Evolutionary conservation across 2,797 vertebrate species (phyloP), one percentile per base, ranked within the genome.

Genomic region (Serranus cabrilla): DNA sequence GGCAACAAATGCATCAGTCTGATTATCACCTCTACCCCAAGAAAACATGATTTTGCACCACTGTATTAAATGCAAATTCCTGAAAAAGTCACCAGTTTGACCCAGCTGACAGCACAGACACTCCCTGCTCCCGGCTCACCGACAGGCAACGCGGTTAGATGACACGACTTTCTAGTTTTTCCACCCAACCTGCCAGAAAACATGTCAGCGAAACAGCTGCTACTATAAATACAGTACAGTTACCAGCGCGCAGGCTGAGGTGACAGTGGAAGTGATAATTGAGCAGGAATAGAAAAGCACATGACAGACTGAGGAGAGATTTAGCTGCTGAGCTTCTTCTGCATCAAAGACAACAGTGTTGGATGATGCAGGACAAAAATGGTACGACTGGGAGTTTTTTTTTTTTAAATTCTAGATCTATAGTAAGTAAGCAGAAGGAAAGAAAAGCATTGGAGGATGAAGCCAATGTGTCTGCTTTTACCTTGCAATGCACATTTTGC

Each of bases 211-310:
- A 66, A 67, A 43, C 54, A 71, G 49, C 39, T 56, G 58, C 6
- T 52, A 20, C 76, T 82, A 81, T 84, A 80, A 81, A 80, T 80
- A 84, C 55, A 21, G 18, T 2, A 17, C 17, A 31, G 23, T 45
- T 66, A 27, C 11, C 49, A 4, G 23, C n/a, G 52, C 1, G 51
- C 46, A 7, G 56, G 34, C 60, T 61, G 78, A 74, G 68, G 45
- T 46, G 64, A 54, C 37, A 14, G 21, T 49, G 13, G 11, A 55
- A 13, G 76, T 57, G 67, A 45, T 68, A 84, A 77, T 49, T 69
- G 20, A 60, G 17, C 64, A 37, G 4, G 51, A 57, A 66, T 23
- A 83, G 63, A 81, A 43, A 67, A 46, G 64, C 71, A 60, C 73
- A 59, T 61, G 70, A 54, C 12, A 9, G 37, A 65, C 47, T 0